Evolutionary conservation across 2,113 vertebrate species (phyloP), one percentile per base, ranked within the genome.

Genomic region (Cryptoleucopteryx plumbea): DNA sequence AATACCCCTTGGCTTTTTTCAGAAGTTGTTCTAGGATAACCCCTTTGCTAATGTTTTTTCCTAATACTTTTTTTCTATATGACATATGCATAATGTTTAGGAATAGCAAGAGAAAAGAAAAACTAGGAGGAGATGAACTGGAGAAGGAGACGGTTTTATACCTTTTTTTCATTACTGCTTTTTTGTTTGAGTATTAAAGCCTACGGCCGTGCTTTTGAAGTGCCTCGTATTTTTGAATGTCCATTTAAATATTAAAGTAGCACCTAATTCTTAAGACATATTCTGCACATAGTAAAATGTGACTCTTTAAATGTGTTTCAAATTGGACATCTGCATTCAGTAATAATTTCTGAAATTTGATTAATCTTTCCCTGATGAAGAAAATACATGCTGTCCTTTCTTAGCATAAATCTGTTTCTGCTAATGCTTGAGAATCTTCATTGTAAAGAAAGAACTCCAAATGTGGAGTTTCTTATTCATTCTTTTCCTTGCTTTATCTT

Each of bases 341-440:
- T 16, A 55, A 55, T 65, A 17, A 72, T 73, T 68, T 65, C 32
- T 86, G 79, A n/a, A 13, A 63, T 7, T 0, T 40, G 19, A 61
- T 89, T 17, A 25, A 71, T 93, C 48, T 65, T 68, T 42, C 53
- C 34, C 2, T 71, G 73, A 63, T 48, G 22, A 48, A 63, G 42
- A 53, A 53, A 89, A 59, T 31, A 13, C 27, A 4, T 10, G 13
- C 42, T 73, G 31, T 16, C 56, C 34, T 45, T 21, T 31, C 65
- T 67, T 7, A 42, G n/a, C 16, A 2, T 32, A 1, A 63, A 5
- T 22, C 55, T 73, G 17, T 42, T 82, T 29, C 58, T 65, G 48
- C 48, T 84, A 32, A 2, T 26, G 4, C 9, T 4, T 4, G 13
- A 62, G 36, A 80, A 9, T 14, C 0, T 27, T 3, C 11, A 2